Evolutionary conservation across 2,888 invertebrate genomes (phyloP).

Genomic region (Chymomyza fuscimana): DNA sequence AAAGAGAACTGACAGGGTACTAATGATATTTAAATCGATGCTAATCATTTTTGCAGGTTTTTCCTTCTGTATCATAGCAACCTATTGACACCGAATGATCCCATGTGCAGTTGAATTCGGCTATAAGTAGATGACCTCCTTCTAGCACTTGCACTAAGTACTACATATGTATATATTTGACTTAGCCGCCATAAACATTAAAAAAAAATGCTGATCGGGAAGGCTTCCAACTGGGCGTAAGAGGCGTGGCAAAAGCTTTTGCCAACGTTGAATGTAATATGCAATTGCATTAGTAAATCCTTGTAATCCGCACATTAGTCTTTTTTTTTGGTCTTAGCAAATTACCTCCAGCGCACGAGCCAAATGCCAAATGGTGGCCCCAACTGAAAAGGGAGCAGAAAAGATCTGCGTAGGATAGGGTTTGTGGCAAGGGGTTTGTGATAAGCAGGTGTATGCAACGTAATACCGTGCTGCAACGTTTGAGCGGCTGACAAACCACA

Average conservation of each 20-base stretch:
- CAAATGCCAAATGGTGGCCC: slow-evolving; percentile 15
- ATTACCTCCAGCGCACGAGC: slow-evolving; percentile 57
- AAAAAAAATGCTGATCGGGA: background rate
- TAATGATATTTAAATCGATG: too few species aligned
- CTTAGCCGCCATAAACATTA: too few species aligned
- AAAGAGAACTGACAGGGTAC: too few species aligned
- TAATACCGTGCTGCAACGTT: slow-evolving; percentile 18
- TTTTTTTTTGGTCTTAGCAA: slow-evolving; percentile 67
- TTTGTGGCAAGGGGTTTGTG: background rate
- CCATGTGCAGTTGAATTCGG: too few species aligned
- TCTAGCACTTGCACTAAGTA: too few species aligned
- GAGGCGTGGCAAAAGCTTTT: background rate
- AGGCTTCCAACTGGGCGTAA: background rate
- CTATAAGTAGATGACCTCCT: too few species aligned
- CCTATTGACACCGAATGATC: too few species aligned
- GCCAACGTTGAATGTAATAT: slow-evolving; percentile 42
- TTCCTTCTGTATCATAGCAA: too few species aligned
- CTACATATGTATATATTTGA: too few species aligned
- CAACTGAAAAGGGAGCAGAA: background rate
- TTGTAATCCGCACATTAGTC: slow-evolving; percentile 77
- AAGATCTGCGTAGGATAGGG: background rate
- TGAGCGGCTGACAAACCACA: slow-evolving; percentile 66
- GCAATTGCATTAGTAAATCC: slow-evolving; percentile 75
- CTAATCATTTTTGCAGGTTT: too few species aligned
- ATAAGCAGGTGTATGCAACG: slow-evolving; percentile 13